Base-by-base conservation (phyloP, 2,113 vertebrate species). In the Microcebus ravelobensis region DNA sequence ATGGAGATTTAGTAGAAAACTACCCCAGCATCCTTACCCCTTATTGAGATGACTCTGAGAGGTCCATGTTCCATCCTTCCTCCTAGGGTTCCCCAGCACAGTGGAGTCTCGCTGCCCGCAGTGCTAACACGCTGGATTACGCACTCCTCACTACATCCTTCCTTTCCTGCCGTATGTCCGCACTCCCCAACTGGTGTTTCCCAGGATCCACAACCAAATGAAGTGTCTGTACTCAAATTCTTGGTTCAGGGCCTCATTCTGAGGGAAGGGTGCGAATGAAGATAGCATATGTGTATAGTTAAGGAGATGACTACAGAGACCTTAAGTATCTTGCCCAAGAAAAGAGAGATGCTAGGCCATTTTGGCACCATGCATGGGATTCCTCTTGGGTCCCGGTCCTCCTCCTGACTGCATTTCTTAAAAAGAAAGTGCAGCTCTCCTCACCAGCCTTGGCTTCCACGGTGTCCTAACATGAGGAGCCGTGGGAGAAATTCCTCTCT, bases 41-140 rank as follows among this genome's bases (percentile, higher is more conserved):
- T 87, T 52, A 2, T 3, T n/a, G 77, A 42, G 21, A 87, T 10
- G 4, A 13, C 25, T 52, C 80, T 42, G 67, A 42, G 67, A 42
- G 23, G 8, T 21, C 21, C 0, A 0, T 2, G 3, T 0, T 7
- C 34, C 5, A 1, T 1, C 0, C 34, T 13, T 3, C 63, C 27
- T 61, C n/a, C 71, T 27, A 52, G 65, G 7, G n/a, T 3, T 7
- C 8, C 29, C 65, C 15, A 14, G 74, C 42, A 31, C 1, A 2
- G 20, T 12, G 13, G 4, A 1, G 39, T 36, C 50, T 20, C 0
- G 18, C 2, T 20, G 8, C 10, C 88, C 17, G 11, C 0, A 0
- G 65, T 0, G 48, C 4, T 0, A 2, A 12, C 27, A 5, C 0
- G 1, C n/a, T 39, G 1, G 11, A 8, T 8, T 29, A 8, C 34